These are phyloP conservation scores for Zeugodacus cucurbitae DNA, from an alignment of 1,140 invertebrate species.

Conservation along the genomic window DNA sequence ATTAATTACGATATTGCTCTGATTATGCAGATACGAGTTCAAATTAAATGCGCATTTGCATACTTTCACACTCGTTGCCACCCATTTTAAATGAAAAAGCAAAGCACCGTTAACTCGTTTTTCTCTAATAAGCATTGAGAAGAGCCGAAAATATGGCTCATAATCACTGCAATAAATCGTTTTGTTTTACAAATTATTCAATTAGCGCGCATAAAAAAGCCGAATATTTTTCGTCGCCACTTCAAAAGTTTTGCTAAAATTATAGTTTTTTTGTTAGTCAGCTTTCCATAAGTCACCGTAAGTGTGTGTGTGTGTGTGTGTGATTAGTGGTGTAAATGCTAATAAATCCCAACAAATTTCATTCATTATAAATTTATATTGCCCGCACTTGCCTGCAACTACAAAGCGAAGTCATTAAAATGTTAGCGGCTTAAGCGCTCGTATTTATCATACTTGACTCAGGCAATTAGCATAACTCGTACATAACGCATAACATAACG, in stretches of 20 bases:
- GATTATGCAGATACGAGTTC: too few relatives aligned
- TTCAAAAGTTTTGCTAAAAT: background rate
- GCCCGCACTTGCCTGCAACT: background rate
- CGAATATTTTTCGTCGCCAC: background rate
- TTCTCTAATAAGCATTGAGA: background rate
- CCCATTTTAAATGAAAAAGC: background rate
- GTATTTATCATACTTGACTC: background rate
- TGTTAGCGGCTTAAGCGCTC: background rate
- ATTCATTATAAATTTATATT: constrained; percentile 6
- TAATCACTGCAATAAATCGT: background rate
- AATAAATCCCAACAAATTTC: background rate
- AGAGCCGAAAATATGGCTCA: background rate
- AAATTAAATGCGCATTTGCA: background rate
- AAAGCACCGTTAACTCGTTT: too few relatives aligned
- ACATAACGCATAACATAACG: too few relatives aligned
- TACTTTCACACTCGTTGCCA: background rate
- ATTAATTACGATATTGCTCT: too few relatives aligned
- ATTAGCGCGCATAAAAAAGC: background rate
- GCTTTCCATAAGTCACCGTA: too few relatives aligned
- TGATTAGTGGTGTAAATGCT: too few relatives aligned
- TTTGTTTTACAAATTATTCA: constrained; percentile 19
- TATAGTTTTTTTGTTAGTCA: background rate
- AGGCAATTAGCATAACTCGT: background rate
- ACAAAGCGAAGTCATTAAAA: background rate
- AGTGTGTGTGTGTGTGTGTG: too few relatives aligned